These are phyloP conservation scores for Chaitophorus viminalis DNA, from an alignment of 2,888 invertebrate species.

Conservation along the genomic window DNA sequence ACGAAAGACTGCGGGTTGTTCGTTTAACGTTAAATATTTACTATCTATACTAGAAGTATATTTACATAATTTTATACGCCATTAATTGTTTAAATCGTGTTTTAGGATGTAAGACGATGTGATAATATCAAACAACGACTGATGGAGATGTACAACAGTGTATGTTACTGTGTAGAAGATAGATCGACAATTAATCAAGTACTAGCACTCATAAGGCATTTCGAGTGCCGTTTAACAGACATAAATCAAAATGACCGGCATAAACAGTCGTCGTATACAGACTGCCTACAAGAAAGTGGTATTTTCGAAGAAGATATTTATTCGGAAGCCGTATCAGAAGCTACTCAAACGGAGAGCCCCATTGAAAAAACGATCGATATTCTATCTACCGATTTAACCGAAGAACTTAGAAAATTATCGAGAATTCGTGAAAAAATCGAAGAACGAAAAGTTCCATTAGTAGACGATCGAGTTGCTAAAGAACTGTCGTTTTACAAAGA, in stretches of 20 bases:
- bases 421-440: conserved; percentile 74
- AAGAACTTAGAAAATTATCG: conserved; percentile 75
- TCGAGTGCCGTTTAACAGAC: conserved; percentile 66
- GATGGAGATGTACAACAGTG: conserved; percentile 59
- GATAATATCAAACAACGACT: conserved; percentile 59
- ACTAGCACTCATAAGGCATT: conserved; percentile 71
- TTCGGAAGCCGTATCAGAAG: conserved; percentile 47
- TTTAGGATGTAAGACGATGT: conserved; percentile 52
- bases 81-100: not conserved
- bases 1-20: not conserved
- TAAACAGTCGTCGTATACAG: conserved; percentile 64
- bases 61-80: too few species aligned
- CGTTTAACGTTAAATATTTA: not conserved
- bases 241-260: conserved; percentile 58
- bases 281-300: conserved; percentile 78
- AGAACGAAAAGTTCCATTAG: conserved; percentile 67
- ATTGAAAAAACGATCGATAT: conserved; percentile 38
- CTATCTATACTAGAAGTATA: not conserved
- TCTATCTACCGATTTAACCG: conserved; percentile 69
- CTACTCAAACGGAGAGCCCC: conserved; percentile 60
- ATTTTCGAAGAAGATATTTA: conserved; percentile 71
- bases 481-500: conserved; percentile 75
- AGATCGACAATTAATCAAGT: conserved; percentile 75
- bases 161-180: conserved; percentile 67
- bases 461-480: conserved; percentile 71